Conservation (phyloP, 1,140 invertebrate species). For the Agrypnia vestita region DNA sequence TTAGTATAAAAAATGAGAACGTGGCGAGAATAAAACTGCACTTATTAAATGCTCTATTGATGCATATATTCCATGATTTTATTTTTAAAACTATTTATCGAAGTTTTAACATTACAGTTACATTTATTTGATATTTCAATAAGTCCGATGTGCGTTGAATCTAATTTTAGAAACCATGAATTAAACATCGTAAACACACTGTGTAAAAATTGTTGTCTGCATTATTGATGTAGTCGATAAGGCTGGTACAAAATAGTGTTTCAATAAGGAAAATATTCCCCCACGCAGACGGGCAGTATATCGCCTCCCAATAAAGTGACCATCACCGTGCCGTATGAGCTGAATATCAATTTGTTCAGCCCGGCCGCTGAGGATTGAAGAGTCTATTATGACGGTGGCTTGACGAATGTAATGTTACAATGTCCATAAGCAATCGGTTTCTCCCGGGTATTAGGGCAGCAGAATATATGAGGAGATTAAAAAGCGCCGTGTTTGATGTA, state of each 20-base stretch:
- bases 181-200: slow-evolving; percentile 29
- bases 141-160: not conserved
- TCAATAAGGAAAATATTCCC: slow-evolving; percentile 46
- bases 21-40: too few species aligned
- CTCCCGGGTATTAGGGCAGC: slow-evolving; percentile 35
- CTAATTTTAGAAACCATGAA: slow-evolving; percentile 39
- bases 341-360: slow-evolving; percentile 53
- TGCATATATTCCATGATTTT: too few species aligned
- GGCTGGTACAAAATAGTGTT: slow-evolving; percentile 34
- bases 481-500: slow-evolving; percentile 32
- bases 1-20: too few species aligned
- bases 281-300: slow-evolving; percentile 13
- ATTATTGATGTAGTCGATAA: slow-evolving; percentile 34
- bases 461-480: slow-evolving; percentile 21
- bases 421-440: slow-evolving; percentile 30
- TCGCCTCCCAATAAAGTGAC: slow-evolving; percentile 54
- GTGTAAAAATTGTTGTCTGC: slow-evolving; percentile 28
- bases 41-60: too few species aligned
- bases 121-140: too few species aligned
- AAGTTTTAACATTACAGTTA: too few species aligned
- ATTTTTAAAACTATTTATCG: too few species aligned
- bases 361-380: not conserved
- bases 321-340: slow-evolving; percentile 51
- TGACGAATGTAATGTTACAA: slow-evolving; percentile 3
- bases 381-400: slow-evolving; percentile 22